These are phyloP conservation scores for Papilio machaon DNA, from an alignment of 1,140 invertebrate species.

Conservation along the genomic window DNA sequence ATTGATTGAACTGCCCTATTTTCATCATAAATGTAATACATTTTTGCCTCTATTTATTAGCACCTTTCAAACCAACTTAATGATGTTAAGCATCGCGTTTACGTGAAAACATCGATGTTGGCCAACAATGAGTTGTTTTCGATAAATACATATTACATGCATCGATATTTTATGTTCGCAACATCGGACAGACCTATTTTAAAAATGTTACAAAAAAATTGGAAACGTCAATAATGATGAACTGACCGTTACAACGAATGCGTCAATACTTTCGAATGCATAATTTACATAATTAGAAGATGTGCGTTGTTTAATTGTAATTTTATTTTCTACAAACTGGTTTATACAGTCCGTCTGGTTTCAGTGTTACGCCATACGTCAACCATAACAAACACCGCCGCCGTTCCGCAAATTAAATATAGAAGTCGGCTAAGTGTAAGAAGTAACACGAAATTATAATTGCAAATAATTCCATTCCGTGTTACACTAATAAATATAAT, in stretches of 20 bases:
- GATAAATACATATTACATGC: background rate
- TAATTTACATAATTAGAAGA: conserved; percentile 36
- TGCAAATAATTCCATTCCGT: conserved; percentile 38
- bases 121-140: background rate
- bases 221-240: conserved; percentile 14
- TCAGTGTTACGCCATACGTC: conserved; percentile 36
- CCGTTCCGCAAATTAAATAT: conserved; percentile 36
- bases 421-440: conserved; percentile 32
- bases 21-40: conserved; percentile 1
- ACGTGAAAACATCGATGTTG: conserved; percentile 7
- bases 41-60: conserved; percentile 7
- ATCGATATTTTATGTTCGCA: conserved; percentile 10
- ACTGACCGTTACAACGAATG: conserved; percentile 14
- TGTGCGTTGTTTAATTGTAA: conserved; percentile 25
- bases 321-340: conserved; percentile 29
- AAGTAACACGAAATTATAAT: conserved; percentile 38
- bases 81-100: background rate
- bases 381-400: conserved; percentile 31
- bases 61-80: background rate
- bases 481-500: conserved; percentile 36
- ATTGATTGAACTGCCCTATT: background rate
- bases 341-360: conserved; percentile 27
- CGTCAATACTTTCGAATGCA: conserved; percentile 31
- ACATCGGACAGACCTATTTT: background rate
- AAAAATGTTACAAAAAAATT: conserved; percentile 12